A percentile compares a stretch with the other conserved stretches of the same genome.
phyloP scores from a whole-genome alignment of 1,140 invertebrate species.

The Coptotermes formosanus region DNA sequence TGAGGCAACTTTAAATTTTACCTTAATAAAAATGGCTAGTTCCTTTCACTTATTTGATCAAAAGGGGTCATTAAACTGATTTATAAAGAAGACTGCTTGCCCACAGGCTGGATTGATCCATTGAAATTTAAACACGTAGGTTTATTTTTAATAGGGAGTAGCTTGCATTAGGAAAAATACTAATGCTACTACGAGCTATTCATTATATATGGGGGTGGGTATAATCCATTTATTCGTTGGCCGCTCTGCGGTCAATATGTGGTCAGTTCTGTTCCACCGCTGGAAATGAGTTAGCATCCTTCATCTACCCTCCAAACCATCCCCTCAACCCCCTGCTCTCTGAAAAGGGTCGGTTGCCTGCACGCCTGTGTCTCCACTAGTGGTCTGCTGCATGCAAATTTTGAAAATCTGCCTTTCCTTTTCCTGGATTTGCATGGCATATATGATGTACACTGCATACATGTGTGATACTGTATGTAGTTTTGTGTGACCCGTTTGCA shows the following conservation, averaged over 20 bases:
- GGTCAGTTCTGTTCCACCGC: not conserved
- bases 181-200: not conserved
- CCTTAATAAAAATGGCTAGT: too few relatives aligned
- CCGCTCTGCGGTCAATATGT: not conserved
- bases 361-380: not conserved
- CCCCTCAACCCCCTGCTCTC: not conserved
- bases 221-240: constrained; percentile 4
- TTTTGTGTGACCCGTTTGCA: not conserved
- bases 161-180: not conserved
- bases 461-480: not conserved
- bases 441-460: not conserved
- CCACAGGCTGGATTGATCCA: too few relatives aligned
- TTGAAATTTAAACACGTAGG: too few relatives aligned
- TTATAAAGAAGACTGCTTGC: too few relatives aligned
- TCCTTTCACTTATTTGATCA: too few relatives aligned
- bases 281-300: constrained; percentile 11
- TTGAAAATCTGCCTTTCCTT: not conserved
- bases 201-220: not conserved
- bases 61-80: too few relatives aligned
- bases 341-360: constrained; percentile 4
- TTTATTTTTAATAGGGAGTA: not conserved
- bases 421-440: not conserved
- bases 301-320: not conserved
- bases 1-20: too few relatives aligned
- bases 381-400: constrained; percentile 1